A percentile compares a stretch with the other conserved stretches of the same genome.
Conservation (phyloP, 2,888 invertebrate species). For the Tetragnatha montana region DNA sequence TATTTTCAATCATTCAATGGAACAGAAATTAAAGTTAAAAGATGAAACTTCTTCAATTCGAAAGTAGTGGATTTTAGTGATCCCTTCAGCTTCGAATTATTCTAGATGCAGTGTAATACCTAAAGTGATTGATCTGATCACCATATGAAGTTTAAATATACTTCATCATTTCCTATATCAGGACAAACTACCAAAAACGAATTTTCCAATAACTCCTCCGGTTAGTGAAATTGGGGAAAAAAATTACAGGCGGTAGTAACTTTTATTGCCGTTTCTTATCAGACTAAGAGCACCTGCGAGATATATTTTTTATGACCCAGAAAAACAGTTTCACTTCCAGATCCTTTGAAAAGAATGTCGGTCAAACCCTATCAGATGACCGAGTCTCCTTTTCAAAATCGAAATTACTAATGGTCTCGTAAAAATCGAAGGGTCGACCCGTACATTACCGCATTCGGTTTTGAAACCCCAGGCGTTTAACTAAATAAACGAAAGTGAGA, state of each 20-base stretch:
- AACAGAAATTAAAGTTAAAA: too few relatives aligned
- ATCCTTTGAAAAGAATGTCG: not conserved
- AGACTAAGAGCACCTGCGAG: slow-evolving; percentile 32
- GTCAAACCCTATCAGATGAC: not conserved
- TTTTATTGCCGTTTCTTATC: slow-evolving; percentile 55
- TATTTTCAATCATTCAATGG: too few relatives aligned
- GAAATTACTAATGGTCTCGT: slow-evolving; percentile 52
- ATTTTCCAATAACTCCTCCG: slow-evolving; percentile 7
- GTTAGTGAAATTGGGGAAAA: slow-evolving; percentile 20
- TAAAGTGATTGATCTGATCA: too few relatives aligned
- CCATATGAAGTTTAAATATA: too few relatives aligned
- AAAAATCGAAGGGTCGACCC: slow-evolving; percentile 39
- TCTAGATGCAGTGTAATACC: too few relatives aligned
- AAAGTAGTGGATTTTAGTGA: too few relatives aligned
- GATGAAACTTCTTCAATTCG: too few relatives aligned
- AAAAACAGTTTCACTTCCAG: slow-evolving; percentile 5
- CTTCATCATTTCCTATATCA: not conserved
- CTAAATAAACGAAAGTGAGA: not conserved
- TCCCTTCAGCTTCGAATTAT: too few relatives aligned
- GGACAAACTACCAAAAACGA: slow-evolving; percentile 13
- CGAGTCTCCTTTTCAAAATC: slow-evolving; percentile 29
- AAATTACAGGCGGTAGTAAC: slow-evolving; percentile 12
- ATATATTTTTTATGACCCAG: slow-evolving; percentile 36
- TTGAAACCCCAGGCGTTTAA: not conserved
- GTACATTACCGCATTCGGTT: slow-evolving; percentile 5